Base-by-base conservation (phyloP, 1,140 invertebrate species). In the Drosophila rhopaloa region DNA sequence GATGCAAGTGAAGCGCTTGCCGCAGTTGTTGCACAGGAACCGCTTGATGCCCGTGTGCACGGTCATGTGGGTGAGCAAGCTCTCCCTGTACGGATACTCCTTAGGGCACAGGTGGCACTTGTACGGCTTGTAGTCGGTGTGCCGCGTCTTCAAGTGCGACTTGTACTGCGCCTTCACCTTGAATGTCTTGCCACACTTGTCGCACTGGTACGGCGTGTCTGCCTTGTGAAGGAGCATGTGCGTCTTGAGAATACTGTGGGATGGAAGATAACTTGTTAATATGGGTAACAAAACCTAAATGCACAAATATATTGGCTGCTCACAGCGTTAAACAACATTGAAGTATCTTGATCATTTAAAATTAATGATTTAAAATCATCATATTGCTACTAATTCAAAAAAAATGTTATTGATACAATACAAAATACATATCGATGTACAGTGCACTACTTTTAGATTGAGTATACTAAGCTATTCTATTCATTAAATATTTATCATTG, bases 101-200 rank as follows among this genome's bases (percentile, higher is more conserved):
- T 93, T 93, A 24, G 92, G 90, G 85, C 94, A 95, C 1, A 94
- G 85, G 74, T 92, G 89, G 90, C 95, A 95, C 80, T 95, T 95
- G 83, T 95, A 96, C 5, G 95, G 95, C 76, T 95, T 95, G 75
- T 95, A 94, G 46, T 94, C 94, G 6, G 94, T 94, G 79, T 96
- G 95, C 46, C 95, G 94, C 41, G 95, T 93, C 75, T 95, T 91
- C 19, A 92, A 93, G 80, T 96, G 95, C 81, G 97, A 97, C 85
- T 97, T 96, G 59, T 97, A 93, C 84, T 95, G 94, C 4, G 92
- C 92, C 68, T 93, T 93, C 65, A 92, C 92, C 50, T 90, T 91
- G 67, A 93, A 93, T 32, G 80, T 90, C 61, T 93, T 93, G 14
- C 86, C 91, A 67, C 93, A 93, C 58, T 93, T 91, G 56, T 92